Base-by-base conservation (phyloP, 35 echinoderm and acorn worm species). In the Apostichopus parvimensis region DNA sequence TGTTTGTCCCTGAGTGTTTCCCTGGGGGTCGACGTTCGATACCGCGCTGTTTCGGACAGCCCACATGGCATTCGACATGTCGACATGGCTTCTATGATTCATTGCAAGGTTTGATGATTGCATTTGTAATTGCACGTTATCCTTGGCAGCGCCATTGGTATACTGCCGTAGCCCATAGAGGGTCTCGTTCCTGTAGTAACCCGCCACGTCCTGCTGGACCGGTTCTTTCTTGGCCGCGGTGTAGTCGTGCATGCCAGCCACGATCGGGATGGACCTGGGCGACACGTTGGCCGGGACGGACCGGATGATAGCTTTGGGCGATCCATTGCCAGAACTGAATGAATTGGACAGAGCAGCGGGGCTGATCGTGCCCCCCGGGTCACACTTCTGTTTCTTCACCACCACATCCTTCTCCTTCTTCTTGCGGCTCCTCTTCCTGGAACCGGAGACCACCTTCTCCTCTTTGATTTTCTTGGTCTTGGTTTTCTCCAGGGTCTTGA, bases 201-300 rank as follows among this genome's bases (percentile, higher is more conserved):
- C 53, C 61, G 20, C 28, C 3, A 20, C 21, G n/a, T 9, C 79
- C 77, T 9, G 8, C 17, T 55, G 86, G 26, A 52, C 62, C 20
- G 86, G 60, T n/a, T 52, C 62, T 5, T 65, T 91, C 93, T 87
- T 96, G 91, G 75, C 58, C 93, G 4, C 92, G 85, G 91, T 87
- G 73, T 97, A 92, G 77, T 97, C 95, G 9, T 95, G 94, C 94
- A 95, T 95, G 14, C 94, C 94, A 15, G 94, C 94, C n/a, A 91
- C 94, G 13, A 95, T 52, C 4, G 94, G 90, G 7, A 90, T 80
- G 58, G 94, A 95, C 5, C 87, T 75, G 22, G 91, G 93, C 4
- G 90, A 92, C 52, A 92, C 73, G 65, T 94, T 89, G 6, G 87
- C 45, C 34, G 91, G 93, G 12, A 94, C 53, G 8, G 78, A 82